Evolutionary conservation across 2,888 invertebrate species (phyloP).

Genomic region (Steinernema scapterisci): DNA sequence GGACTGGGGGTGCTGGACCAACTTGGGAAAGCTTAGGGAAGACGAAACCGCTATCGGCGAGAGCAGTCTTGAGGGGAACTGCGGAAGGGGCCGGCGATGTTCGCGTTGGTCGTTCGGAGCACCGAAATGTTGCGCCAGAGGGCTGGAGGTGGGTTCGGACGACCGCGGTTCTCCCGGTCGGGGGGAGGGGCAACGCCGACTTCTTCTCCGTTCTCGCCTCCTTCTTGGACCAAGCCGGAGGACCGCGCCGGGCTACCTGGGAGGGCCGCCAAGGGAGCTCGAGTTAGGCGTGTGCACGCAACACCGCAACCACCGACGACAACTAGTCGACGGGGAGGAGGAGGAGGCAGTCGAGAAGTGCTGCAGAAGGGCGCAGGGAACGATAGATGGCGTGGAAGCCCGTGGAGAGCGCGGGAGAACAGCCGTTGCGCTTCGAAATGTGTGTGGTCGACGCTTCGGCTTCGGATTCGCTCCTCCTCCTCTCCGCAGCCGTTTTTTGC

Average conservation of each 20-base stretch:
- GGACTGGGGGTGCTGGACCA: not conserved
- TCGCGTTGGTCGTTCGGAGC: not conserved
- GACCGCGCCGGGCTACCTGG: too few relatives aligned
- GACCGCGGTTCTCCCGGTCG: not conserved
- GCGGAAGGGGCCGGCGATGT: not conserved
- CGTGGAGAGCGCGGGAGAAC: conserved; percentile 15
- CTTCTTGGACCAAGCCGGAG: not conserved
- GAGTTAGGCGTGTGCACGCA: too few relatives aligned
- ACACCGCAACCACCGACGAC: too few relatives aligned
- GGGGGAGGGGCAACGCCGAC: not conserved
- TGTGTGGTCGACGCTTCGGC: conserved; percentile 13
- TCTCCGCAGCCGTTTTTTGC: conserved; percentile 21
- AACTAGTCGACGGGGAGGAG: too few relatives aligned
- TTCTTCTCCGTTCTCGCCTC: not conserved
- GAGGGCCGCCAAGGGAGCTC: too few relatives aligned
- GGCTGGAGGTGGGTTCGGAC: conserved; percentile 14
- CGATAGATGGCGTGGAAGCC: conserved; percentile 7
- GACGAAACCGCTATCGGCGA: not conserved
- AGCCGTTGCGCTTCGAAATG: conserved; percentile 21
- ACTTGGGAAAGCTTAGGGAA: not conserved
- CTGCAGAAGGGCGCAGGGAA: conserved; percentile 20
- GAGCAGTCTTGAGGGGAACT: not conserved
- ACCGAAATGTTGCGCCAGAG: conserved; percentile 31
- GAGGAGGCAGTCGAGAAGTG: not conserved
- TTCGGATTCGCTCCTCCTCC: not conserved